Conservation (phyloP, 2,113 vertebrate genomes). For the Rhinichthys klamathensis region DNA sequence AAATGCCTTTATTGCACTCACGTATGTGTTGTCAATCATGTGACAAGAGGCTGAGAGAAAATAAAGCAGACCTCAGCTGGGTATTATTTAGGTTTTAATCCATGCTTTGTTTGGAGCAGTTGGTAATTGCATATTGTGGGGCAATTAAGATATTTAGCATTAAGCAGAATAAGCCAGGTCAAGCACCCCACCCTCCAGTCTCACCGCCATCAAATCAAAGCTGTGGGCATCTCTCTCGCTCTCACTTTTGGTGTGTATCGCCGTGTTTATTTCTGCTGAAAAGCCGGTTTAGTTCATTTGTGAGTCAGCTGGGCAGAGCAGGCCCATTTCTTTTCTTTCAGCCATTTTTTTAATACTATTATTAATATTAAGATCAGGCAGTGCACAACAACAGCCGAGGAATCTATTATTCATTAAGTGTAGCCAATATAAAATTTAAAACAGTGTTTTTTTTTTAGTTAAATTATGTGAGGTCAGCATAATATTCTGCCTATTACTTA, state of each 20-base stretch:
- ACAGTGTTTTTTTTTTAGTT: conserved; percentile 90
- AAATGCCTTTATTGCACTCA: not conserved
- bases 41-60: conserved; percentile 14
- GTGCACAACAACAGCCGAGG: conserved; percentile 90
- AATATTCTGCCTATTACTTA: conserved; percentile 99
- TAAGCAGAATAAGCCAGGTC: conserved; percentile 56
- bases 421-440: conserved; percentile 99
- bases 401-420: conserved; percentile 99
- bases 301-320: conserved; percentile 81
- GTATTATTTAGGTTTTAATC: conserved; percentile 56
- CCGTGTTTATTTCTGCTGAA: conserved; percentile 80
- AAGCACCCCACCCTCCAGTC: conserved; percentile 38
- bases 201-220: conserved; percentile 50
- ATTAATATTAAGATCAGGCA: conserved; percentile 86
- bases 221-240: conserved; percentile 33
- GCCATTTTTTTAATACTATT: conserved; percentile 61
- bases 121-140: conserved; percentile 62
- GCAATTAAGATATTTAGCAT: conserved; percentile 63
- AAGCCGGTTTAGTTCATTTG: conserved; percentile 80
- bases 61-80: conserved; percentile 30
- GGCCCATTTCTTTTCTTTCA: conserved; percentile 71
- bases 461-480: conserved; percentile 99
- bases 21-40: conserved; percentile 43
- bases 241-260: conserved; percentile 72
- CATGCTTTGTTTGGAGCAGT: conserved; percentile 61